A percentile compares a stretch with the other conserved stretches of the same genome.
phyloP scores from a whole-genome alignment of 2,888 invertebrate species.

The Ypsolopha scabrella region DNA sequence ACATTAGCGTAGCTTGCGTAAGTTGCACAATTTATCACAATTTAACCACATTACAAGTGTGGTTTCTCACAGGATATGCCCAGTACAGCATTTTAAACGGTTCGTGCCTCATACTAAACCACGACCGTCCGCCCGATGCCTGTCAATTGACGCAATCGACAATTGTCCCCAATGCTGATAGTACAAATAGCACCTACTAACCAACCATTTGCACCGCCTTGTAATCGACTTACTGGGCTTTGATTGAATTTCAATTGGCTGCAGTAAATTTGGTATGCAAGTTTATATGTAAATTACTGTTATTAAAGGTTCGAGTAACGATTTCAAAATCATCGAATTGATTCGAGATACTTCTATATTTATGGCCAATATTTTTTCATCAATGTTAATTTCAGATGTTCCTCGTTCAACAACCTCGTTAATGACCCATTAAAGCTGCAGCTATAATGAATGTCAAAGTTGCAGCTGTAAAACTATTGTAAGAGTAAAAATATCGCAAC shows the following conservation, averaged over 20 bases:
- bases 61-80: not conserved
- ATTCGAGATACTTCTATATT: no score
- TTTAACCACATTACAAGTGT: not conserved
- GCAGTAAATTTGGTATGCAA: no score
- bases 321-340: no score
- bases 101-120: slow-evolving; percentile 3
- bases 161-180: slow-evolving; percentile 35
- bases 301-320: no score
- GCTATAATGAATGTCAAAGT: not conserved
- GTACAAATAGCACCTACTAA: slow-evolving; percentile 15
- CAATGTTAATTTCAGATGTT: no score
- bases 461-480: slow-evolving; percentile 1
- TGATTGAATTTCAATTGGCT: slow-evolving; percentile 35
- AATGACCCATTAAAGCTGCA: not conserved
- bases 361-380: no score
- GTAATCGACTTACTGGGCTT: slow-evolving; percentile 14
- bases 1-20: not conserved
- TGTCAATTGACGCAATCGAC: slow-evolving; percentile 35
- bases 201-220: slow-evolving; percentile 24
- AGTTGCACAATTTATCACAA: no score
- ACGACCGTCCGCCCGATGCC: slow-evolving; percentile 25
- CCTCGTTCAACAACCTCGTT: no score
- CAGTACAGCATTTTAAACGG: not conserved
- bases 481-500: not conserved
- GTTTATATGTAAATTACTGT: no score